phyloP scores from a whole-genome alignment of 2,113 vertebrate genomes.

The Mesitornis unicolor region DNA sequence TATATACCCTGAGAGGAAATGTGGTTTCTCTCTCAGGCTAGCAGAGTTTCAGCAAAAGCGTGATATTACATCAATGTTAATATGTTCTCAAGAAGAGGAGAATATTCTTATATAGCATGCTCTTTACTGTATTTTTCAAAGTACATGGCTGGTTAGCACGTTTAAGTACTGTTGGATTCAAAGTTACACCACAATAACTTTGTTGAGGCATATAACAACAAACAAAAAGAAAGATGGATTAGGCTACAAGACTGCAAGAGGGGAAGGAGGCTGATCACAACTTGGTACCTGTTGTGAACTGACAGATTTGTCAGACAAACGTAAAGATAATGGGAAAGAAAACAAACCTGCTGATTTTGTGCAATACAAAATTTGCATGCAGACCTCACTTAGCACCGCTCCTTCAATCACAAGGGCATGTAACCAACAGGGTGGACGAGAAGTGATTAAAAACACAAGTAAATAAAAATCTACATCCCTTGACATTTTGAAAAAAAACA shows the following conservation, averaged over 20 bases:
- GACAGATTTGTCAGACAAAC: neutral
- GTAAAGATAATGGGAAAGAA: neutral
- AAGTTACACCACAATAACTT: neutral
- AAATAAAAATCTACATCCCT: slow-evolving; percentile 45
- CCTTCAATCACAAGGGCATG: slow-evolving; percentile 1
- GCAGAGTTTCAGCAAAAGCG: neutral
- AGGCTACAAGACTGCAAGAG: neutral
- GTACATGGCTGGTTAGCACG: neutral
- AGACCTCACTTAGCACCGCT: neutral
- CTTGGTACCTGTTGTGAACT: neutral
- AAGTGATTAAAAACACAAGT: neutral
- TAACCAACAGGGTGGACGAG: neutral
- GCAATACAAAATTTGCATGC: neutral
- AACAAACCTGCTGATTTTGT: neutral
- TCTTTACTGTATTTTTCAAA: neutral
- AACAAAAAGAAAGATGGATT: neutral
- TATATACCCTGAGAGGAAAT: neutral
- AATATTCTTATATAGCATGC: neutral
- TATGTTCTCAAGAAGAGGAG: neutral
- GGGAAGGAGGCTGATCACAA: neutral
- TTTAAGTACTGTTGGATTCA: neutral
- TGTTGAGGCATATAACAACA: neutral
- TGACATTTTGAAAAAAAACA: slow-evolving; percentile 56
- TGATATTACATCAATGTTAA: neutral
- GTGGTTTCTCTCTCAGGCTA: neutral